These are phyloP conservation scores for Caenorhabditis sp. DNA, from an alignment of 2,888 invertebrate genomes.

Conservation along the genomic window DNA sequence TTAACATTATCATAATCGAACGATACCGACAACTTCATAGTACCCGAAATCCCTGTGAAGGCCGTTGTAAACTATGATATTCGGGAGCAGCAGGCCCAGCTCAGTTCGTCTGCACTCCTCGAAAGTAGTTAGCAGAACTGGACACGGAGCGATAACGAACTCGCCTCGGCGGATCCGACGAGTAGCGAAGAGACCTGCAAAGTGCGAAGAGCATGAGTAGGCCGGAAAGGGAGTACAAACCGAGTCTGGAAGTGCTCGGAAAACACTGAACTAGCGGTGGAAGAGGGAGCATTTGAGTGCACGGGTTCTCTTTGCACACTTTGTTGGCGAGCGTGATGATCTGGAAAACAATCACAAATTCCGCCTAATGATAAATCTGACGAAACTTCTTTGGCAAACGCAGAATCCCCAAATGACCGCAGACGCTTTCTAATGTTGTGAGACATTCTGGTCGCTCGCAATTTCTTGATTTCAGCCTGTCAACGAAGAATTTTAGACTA, in stretches of 20 bases:
- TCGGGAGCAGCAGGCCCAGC: background rate
- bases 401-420: constrained; percentile 11
- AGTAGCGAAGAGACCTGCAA: constrained; percentile 22
- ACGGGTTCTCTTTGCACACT: constrained; percentile 7
- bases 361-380: too few relatives aligned
- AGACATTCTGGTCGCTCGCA: constrained; percentile 13
- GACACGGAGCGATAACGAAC: constrained; percentile 18
- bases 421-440: constrained; percentile 5
- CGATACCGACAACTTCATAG: constrained; percentile 10
- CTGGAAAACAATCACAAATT: constrained; percentile 10
- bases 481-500: too few relatives aligned
- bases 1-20: too few relatives aligned
- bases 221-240: too few relatives aligned
- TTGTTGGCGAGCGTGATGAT: constrained; percentile 14
- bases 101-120: constrained; percentile 23
- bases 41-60: constrained; percentile 18
- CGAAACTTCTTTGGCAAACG: constrained; percentile 6
- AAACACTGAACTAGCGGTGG: background rate
- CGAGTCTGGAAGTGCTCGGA: constrained; percentile 6
- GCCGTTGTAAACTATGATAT: constrained; percentile 11
- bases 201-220: too few relatives aligned
- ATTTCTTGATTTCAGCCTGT: background rate
- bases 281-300: background rate
- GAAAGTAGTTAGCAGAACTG: constrained; percentile 1
- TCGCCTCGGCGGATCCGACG: constrained; percentile 10